Evolutionary conservation across 2,113 vertebrate genomes (phyloP).

Genomic region (Lepus timidus): DNA sequence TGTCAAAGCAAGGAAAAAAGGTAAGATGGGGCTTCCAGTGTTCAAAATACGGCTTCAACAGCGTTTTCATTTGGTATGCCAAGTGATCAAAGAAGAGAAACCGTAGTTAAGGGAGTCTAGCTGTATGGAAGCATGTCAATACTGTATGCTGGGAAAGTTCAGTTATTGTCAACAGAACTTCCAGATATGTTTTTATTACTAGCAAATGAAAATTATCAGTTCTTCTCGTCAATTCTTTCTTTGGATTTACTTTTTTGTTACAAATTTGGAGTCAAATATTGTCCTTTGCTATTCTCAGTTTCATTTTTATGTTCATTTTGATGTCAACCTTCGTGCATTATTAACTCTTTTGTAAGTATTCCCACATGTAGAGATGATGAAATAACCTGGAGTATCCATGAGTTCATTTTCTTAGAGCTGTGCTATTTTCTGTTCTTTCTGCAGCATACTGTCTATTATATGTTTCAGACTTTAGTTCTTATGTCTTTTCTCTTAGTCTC

Average conservation of each 20-base stretch:
- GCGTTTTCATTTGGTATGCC: neutral
- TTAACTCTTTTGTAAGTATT: slow-evolving; percentile 24
- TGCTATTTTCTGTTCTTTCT: slow-evolving; percentile 36
- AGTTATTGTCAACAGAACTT: slow-evolving; percentile 25
- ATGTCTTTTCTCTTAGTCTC: neutral
- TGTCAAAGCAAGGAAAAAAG: slow-evolving; percentile 91
- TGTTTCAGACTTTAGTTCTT: slow-evolving; percentile 27
- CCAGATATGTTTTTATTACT: slow-evolving; percentile 48
- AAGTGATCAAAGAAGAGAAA: neutral
- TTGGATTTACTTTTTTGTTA: slow-evolving; percentile 51
- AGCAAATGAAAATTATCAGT: slow-evolving; percentile 56
- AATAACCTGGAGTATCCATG: neutral
- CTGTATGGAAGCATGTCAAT: slow-evolving; percentile 7
- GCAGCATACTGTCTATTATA: neutral
- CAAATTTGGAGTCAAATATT: slow-evolving; percentile 39
- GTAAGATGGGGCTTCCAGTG: slow-evolving; percentile 81
- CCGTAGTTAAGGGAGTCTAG: neutral
- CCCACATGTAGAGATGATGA: slow-evolving; percentile 15
- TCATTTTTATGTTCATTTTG: slow-evolving; percentile 48
- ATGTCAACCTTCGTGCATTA: slow-evolving; percentile 17
- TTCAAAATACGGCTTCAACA: neutral
- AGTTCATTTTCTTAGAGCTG: slow-evolving; percentile 43
- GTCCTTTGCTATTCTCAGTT: neutral
- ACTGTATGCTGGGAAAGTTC: neutral
- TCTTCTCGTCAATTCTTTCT: slow-evolving; percentile 36